Base-by-base conservation (phyloP, 2,113 vertebrate species). In the Caracal caracal region DNA sequence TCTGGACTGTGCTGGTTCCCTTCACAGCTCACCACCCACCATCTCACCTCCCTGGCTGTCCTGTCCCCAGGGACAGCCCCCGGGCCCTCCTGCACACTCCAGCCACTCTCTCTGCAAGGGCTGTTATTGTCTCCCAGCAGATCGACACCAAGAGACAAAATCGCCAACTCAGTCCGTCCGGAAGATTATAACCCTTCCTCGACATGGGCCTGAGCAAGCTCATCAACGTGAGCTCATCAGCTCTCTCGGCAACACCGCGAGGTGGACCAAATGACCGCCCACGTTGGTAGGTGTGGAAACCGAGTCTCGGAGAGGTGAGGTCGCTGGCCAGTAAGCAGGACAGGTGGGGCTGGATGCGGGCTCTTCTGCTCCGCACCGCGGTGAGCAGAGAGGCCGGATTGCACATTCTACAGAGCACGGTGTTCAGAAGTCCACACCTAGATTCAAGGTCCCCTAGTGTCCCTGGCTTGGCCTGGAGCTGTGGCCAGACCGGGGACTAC, bases 401-500 rank as follows among this genome's bases (percentile, higher is more conserved):
- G 28, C 19, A 15, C 1, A 0, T 80, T 6, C 30, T 11, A 6
- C 1, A 20, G 43, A 76, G 47, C 2, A 70, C 83, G 7, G 9
- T 22, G 47, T 83, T 59, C 10, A 40, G 37, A 79, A 63, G 43
- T 4, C 6, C 43, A 30, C 2, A 22, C 16, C 20, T 65, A 66
- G 95, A 71, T 87, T 97, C 95, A 71, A 90, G 96, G 90, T 97
- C 76, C 63, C 65, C 2, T 6, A 40, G 16, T 53, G 13, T 88
- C 65, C 61, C 51, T 73, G 75, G 11, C 35, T 81, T 37, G 71
- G 82, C 76, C 37, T 16, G 24, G 40, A 37, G 73, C 71, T 87
- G 68, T 86, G 63, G 9, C 68, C 86, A 80, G 89, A 65, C 49
- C 40, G 28, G 81, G 94, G 98, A 96, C 59, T 97, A 94, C 35